Evolutionary conservation across 1,140 invertebrate genomes (phyloP), one percentile per base, ranked within the genome.

Genomic region (Papilio helenus): DNA sequence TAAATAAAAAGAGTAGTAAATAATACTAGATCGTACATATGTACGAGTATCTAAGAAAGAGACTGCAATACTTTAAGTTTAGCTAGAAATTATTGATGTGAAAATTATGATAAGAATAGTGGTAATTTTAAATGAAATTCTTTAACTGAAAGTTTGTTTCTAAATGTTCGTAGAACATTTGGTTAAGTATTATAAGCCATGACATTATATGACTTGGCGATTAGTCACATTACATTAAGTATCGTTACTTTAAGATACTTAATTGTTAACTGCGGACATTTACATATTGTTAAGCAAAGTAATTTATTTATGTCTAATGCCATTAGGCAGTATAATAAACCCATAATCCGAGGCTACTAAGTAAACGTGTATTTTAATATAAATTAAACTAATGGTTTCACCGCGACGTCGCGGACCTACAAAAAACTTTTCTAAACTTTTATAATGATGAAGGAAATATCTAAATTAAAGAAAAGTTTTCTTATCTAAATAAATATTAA

Each of bases 211-310:
- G 61, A 34, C 61, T 68, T 68, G 23, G 26, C 61, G 61, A 68
- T 68, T 68, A 68, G 61, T 68, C 61, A 29, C 61, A 68, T 68
- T 68, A 68, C 26, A 68, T 68, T 68, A 68, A 29, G 61, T 29
- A 68, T 68, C 61, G 61, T 68, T 68, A 68, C 61, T 68, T 68
- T 68, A 68, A 68, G 61, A 68, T 68, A 68, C 61, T 68, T 68
- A 68, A 68, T 68, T 68, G 14, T 68, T 68, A 29, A 68, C 61
- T 68, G 20, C 61, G 61, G 26, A 5, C 61, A 68, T 68, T 68
- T 68, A 68, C 61, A 68, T 68, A 68, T 68, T 68, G 61, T 68
- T 68, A 34, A 68, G 61, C 61, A 68, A 68, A 10, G 61, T 34
- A 68, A 61, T 68, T 68, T 68, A 68, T 34, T 68, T 68, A 68